These are phyloP conservation scores for Ctenoplectra terminalis DNA, from an alignment of 1,140 invertebrate species.

Conservation along the genomic window DNA sequence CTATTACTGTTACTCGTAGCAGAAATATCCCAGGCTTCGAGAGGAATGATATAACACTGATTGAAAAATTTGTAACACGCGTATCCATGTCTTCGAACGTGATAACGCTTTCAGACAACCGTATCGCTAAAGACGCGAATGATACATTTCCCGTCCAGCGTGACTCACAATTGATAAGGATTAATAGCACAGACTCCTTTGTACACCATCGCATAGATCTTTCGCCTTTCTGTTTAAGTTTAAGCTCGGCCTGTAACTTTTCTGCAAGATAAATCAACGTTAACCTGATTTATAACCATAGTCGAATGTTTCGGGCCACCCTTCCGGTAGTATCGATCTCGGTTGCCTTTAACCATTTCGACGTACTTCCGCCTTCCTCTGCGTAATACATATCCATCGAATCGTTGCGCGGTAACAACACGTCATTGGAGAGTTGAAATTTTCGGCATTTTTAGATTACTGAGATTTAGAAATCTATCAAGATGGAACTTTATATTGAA, in stretches of 20 bases:
- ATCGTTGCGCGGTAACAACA: background rate
- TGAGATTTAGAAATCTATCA: no score
- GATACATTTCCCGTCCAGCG: slow-evolving; percentile 10
- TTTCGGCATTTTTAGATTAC: no score
- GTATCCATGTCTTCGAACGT: background rate
- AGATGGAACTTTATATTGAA: no score
- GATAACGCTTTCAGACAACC: background rate
- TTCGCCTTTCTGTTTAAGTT: slow-evolving; percentile 35
- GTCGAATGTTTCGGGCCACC: slow-evolving; percentile 40
- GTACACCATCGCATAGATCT: slow-evolving; percentile 15
- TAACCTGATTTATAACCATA: slow-evolving; percentile 47
- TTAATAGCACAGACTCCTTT: slow-evolving; percentile 40
- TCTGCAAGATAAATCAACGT: slow-evolving; percentile 52
- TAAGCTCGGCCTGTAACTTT: slow-evolving; percentile 35
- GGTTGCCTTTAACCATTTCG: slow-evolving; percentile 13
- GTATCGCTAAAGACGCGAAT: background rate
- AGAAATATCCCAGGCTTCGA: no score
- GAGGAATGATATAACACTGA: no score
- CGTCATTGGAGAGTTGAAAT: background rate
- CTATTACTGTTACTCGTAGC: no score
- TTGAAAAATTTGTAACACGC: no score
- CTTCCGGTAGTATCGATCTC: slow-evolving; percentile 33
- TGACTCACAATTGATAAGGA: slow-evolving; percentile 40
- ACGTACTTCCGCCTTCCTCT: background rate
- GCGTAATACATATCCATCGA: background rate